Evolutionary conservation across 2,888 invertebrate genomes (phyloP).

Genomic region (Nudaria mundana): DNA sequence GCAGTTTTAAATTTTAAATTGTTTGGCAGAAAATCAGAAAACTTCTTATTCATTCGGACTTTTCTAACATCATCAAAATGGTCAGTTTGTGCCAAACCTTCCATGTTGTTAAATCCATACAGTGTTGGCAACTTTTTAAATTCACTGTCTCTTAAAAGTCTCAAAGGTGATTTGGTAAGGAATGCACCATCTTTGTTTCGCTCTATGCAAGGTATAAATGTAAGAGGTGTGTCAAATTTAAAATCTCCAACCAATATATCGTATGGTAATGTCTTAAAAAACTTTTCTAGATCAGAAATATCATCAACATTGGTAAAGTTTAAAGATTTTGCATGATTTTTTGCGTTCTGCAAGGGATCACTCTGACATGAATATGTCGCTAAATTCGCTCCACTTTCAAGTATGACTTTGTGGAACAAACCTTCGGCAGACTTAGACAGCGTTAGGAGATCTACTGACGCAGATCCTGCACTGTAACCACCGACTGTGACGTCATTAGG

Average conservation of each 20-base stretch:
- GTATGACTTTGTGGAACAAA: conserved; percentile 42
- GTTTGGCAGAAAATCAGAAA: conserved; percentile 48
- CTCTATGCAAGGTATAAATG: conserved; percentile 38
- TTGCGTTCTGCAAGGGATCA: conserved; percentile 45
- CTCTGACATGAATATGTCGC: conserved; percentile 31
- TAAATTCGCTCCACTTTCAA: conserved; percentile 41
- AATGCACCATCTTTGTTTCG: conserved; percentile 34
- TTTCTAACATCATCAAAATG: conserved; percentile 28
- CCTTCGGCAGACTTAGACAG: conserved; percentile 30
- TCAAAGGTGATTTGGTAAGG: conserved; percentile 41
- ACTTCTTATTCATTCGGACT: conserved; percentile 37
- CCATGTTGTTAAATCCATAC: conserved; percentile 47
- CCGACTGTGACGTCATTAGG: conserved; percentile 44
- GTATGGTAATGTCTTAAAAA: conserved; percentile 39
- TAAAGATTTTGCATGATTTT: conserved; percentile 29
- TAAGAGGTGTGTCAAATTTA: conserved; percentile 27
- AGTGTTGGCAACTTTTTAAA: conserved; percentile 45
- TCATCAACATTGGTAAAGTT: conserved; percentile 39
- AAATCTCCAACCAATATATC: conserved; percentile 31
- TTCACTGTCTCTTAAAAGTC: conserved; percentile 40
- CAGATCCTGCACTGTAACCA: conserved; percentile 42
- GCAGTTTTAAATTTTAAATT: conserved; percentile 46
- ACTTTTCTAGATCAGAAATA: conserved; percentile 42
- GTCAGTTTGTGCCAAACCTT: conserved; percentile 30
- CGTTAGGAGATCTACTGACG: conserved; percentile 36